Evolutionary conservation across 2,113 vertebrate genomes (phyloP).

Genomic region (Siphamia tubifer): DNA sequence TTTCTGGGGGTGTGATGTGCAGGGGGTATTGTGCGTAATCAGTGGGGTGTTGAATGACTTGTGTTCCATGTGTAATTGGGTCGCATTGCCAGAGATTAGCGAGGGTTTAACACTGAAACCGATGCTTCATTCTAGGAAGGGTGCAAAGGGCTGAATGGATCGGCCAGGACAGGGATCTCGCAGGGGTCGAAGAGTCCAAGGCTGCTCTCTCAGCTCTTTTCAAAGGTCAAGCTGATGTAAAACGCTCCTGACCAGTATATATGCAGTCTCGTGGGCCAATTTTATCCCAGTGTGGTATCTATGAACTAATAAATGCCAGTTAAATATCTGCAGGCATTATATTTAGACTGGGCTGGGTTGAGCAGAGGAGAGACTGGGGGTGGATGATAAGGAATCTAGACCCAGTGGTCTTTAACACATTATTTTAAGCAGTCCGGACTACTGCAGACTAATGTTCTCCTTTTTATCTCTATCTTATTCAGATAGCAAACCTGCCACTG

Average conservation of each 20-base stretch:
- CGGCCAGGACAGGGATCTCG: conserved; percentile 26
- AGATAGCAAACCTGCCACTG: conserved; percentile 13
- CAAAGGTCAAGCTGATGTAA: conserved; percentile 79
- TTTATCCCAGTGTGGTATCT: conserved; percentile 59
- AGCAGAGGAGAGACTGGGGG: conserved; percentile 34
- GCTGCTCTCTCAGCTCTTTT: conserved; percentile 76
- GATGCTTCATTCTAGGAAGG: conserved; percentile 68
- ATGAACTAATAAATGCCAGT: conserved; percentile 76
- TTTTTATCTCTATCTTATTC: conserved; percentile 10
- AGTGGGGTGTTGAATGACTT: conserved; percentile 68
- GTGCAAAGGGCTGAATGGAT: conserved; percentile 5
- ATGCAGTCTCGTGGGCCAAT: conserved; percentile 41
- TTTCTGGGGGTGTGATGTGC: conserved; percentile 22
- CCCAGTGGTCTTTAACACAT: conserved; percentile 51
- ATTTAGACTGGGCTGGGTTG: conserved; percentile 61
- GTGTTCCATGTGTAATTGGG: conserved; percentile 73
- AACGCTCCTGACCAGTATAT: conserved; percentile 68
- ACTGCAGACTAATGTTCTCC: conserved; percentile 15
- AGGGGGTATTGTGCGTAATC: conserved; percentile 54
- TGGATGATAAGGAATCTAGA: conserved; percentile 38
- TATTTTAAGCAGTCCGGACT: conserved; percentile 58
- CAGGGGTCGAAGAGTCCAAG: conserved; percentile 45
- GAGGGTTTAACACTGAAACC: conserved; percentile 68
- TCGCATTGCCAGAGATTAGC: conserved; percentile 74
- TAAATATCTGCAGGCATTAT: conserved; percentile 68